phyloP scores from a whole-genome alignment of 2,888 invertebrate species.

The Danaus chrysippus region DNA sequence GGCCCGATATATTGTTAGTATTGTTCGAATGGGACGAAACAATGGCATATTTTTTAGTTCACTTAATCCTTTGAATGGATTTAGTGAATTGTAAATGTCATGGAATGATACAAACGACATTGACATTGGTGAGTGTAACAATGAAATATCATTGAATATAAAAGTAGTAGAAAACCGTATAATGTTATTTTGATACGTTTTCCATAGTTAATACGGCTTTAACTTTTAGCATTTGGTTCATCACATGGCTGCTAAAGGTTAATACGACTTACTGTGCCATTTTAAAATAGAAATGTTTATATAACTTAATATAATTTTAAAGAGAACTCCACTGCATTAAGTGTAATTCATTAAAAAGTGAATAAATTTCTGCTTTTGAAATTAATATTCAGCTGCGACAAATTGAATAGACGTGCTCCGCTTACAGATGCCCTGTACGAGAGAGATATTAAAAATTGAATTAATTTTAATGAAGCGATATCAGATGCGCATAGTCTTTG shows the following conservation, averaged over 20 bases:
- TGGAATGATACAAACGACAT: slow-evolving; percentile 12
- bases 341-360: slow-evolving; percentile 12
- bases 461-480: slow-evolving; percentile 64
- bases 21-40: slow-evolving; percentile 52
- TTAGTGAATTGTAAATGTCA: slow-evolving; percentile 31
- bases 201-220: too few species aligned
- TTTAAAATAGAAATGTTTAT: not conserved
- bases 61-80: slow-evolving; percentile 48
- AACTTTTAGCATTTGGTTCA: too few species aligned
- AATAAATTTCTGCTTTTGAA: slow-evolving; percentile 19
- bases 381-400: slow-evolving; percentile 47
- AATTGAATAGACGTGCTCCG: slow-evolving; percentile 50
- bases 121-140: slow-evolving; percentile 10
- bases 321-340: slow-evolving; percentile 10
- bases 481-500: slow-evolving; percentile 58
- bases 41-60: slow-evolving; percentile 54
- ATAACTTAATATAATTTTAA: slow-evolving; percentile 6
- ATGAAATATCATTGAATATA: not conserved
- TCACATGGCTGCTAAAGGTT: too few species aligned
- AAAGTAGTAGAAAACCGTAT: not conserved
- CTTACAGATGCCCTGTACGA: slow-evolving; percentile 36
- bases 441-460: slow-evolving; percentile 66
- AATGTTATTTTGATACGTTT: too few species aligned
- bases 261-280: not conserved
- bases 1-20: slow-evolving; percentile 39